phyloP scores from a whole-genome alignment of 2,888 invertebrate species.

The Platycnemis pennipes region DNA sequence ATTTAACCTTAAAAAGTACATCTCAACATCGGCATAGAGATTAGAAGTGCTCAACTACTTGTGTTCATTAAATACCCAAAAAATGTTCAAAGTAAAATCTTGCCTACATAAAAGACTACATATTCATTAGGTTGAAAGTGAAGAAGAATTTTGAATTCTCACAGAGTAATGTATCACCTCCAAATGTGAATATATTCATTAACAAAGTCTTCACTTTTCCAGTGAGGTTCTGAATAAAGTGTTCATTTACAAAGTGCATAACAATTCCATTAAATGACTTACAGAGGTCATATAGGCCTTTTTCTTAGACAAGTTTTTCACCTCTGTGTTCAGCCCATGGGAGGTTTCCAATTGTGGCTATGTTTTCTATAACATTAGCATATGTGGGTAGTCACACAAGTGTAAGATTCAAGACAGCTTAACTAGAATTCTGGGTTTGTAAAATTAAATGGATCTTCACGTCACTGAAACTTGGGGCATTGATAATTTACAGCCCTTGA shows the following conservation, averaged over 20 bases:
- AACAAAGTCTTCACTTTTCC: neutral
- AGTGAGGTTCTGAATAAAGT: slow-evolving; percentile 54
- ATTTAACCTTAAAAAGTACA: neutral
- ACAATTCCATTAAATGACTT: neutral
- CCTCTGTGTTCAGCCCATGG: slow-evolving; percentile 58
- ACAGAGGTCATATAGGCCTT: neutral
- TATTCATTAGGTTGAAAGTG: neutral
- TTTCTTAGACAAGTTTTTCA: slow-evolving; percentile 58
- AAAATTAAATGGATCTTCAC: neutral
- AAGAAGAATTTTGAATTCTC: neutral
- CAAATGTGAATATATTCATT: slow-evolving; percentile 5
- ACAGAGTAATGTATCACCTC: neutral
- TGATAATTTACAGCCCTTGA: neutral
- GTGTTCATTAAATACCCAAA: slow-evolving; percentile 25
- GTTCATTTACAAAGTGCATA: slow-evolving; percentile 45
- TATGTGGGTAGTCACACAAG: neutral
- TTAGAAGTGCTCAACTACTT: slow-evolving; percentile 18
- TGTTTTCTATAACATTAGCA: neutral
- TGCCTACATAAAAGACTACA: neutral
- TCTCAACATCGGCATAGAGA: neutral
- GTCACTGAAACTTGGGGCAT: neutral
- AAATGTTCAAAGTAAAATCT: slow-evolving; percentile 20
- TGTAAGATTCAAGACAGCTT: neutral
- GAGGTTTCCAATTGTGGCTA: slow-evolving; percentile 58
- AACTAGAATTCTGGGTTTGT: neutral